phyloP scores from a whole-genome alignment of 2,888 invertebrate genomes.

The Drosophila picticornis region DNA sequence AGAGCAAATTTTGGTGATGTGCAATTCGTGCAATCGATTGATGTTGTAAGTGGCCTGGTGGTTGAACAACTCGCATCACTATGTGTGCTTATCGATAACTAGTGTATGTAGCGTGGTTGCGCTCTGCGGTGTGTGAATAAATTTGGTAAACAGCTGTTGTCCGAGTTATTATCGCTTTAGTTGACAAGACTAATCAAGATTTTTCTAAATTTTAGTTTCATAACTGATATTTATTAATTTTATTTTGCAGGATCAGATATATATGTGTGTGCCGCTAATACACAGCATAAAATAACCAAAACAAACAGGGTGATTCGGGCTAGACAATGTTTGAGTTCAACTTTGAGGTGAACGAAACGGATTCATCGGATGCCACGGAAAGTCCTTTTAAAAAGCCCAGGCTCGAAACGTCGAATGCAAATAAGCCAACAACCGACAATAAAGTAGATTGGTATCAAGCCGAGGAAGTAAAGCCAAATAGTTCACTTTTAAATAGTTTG shows the following conservation, averaged over 20 bases:
- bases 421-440: neutral
- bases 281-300: constrained; percentile 4
- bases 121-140: neutral
- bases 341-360: constrained; percentile 73
- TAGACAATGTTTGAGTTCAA: constrained; percentile 82
- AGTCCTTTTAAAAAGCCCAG: constrained; percentile 43
- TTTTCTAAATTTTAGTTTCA: neutral
- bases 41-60: neutral
- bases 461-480: constrained; percentile 59
- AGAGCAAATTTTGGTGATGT: constrained; percentile 59
- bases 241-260: neutral
- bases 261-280: constrained; percentile 11
- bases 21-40: constrained; percentile 33
- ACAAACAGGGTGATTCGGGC: constrained; percentile 47
- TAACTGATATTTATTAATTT: neutral
- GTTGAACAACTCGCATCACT: neutral
- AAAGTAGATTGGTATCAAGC: constrained; percentile 75
- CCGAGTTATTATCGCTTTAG: neutral
- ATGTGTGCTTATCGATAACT: constrained; percentile 30
- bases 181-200: neutral
- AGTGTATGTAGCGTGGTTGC: constrained; percentile 24
- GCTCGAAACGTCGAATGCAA: neutral
- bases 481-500: constrained; percentile 62
- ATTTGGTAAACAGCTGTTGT: neutral
- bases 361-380: constrained; percentile 32